Percentiles rank a stretch among this genome's conserved stretches.
Conservation (phyloP, 2,797 vertebrate species). For the Liasis olivaceus region DNA sequence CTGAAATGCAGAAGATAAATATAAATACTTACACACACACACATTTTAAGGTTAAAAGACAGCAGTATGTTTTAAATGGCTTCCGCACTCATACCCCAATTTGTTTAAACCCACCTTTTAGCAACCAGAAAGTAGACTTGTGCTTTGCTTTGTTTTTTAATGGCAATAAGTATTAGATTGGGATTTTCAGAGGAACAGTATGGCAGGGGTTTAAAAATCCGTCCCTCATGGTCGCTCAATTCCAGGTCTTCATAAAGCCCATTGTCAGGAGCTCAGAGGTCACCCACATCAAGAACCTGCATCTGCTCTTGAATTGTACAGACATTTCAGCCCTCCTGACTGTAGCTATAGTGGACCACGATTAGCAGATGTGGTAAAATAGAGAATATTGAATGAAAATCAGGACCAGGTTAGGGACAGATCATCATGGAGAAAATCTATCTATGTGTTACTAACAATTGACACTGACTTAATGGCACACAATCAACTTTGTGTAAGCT, state of each 20-base stretch:
- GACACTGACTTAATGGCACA: background rate
- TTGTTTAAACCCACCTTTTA: slow-evolving; percentile 33
- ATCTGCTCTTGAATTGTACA: background rate
- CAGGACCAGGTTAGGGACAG: background rate
- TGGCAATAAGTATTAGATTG: slow-evolving; percentile 27
- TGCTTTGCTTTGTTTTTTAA: slow-evolving; percentile 28
- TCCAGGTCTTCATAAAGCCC: slow-evolving; percentile 1
- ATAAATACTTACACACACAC: background rate
- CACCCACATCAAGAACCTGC: background rate
- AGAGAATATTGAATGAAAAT: background rate
- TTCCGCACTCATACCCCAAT: slow-evolving; percentile 3
- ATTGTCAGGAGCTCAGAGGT: background rate
- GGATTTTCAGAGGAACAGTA: slow-evolving; percentile 26
- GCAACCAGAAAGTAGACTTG: background rate
- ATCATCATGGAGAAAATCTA: background rate
- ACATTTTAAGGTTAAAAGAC: background rate
- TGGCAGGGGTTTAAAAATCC: background rate
- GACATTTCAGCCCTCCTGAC: background rate
- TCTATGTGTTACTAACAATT: background rate
- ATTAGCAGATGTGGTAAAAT: background rate
- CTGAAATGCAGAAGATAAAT: background rate
- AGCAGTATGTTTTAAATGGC: background rate
- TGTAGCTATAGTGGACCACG: background rate
- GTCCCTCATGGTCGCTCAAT: slow-evolving; percentile 10
- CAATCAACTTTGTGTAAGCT: background rate